These are phyloP conservation scores for Stratiolaelaps scimitus DNA, from an alignment of 1,140 invertebrate species.

Conservation along the genomic window DNA sequence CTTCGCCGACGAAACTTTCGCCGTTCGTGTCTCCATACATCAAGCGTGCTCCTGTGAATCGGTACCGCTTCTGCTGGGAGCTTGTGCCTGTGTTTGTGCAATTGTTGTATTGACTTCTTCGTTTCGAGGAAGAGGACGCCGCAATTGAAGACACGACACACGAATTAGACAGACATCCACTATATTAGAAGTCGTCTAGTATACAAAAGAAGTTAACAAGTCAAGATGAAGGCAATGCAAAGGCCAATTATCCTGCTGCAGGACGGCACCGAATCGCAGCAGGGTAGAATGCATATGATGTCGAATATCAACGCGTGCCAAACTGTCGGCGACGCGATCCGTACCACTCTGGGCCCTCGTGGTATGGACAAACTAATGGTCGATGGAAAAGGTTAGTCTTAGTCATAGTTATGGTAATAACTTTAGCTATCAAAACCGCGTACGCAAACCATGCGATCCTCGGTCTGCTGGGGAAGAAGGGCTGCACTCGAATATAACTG, in stretches of 20 bases:
- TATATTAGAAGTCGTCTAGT: too few species aligned
- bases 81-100: too few species aligned
- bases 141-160: too few species aligned
- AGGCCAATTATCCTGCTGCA: constrained; percentile 93
- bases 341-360: constrained; percentile 91
- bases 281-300: constrained; percentile 88
- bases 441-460: neutral
- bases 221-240: constrained; percentile 49
- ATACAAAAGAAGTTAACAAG: neutral
- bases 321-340: constrained; percentile 80
- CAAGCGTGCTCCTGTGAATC: too few species aligned
- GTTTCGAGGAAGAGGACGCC: too few species aligned
- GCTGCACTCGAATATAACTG: constrained; percentile 10
- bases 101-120: too few species aligned
- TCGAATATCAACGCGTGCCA: constrained; percentile 99
- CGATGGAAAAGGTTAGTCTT: constrained; percentile 50
- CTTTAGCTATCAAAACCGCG: neutral
- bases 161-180: too few species aligned
- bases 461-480: neutral
- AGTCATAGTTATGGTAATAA: neutral
- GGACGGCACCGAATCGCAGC: constrained; percentile 91
- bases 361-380: constrained; percentile 99
- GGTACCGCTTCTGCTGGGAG: too few species aligned
- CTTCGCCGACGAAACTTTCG: too few species aligned
- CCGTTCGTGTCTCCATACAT: too few species aligned